Percentiles rank a stretch among this genome's conserved stretches.
These are phyloP conservation scores for Pocillopora grandis DNA, from an alignment of 92 coral and sea anemone genomes.

Conservation along the genomic window DNA sequence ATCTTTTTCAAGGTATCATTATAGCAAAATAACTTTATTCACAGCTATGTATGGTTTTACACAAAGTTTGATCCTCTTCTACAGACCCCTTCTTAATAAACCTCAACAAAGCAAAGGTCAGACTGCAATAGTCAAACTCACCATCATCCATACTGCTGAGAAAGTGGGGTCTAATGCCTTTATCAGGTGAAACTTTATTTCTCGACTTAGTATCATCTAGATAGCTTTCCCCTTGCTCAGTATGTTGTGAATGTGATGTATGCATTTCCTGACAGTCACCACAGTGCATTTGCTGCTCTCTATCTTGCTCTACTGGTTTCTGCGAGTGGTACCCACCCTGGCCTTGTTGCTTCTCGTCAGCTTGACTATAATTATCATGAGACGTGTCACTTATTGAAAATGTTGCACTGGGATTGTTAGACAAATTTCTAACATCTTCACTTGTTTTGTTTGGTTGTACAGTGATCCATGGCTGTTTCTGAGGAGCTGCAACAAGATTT, in stretches of 20 bases:
- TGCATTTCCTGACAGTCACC: neutral
- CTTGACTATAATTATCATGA: neutral
- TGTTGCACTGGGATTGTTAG: neutral
- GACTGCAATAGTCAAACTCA: neutral
- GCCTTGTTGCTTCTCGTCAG: neutral
- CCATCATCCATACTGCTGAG: constrained; percentile 42
- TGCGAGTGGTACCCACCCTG: neutral
- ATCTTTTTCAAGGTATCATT: too few species aligned
- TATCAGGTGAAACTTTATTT: neutral
- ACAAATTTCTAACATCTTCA: neutral
- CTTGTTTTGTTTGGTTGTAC: neutral
- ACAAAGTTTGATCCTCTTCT: too few species aligned
- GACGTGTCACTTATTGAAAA: neutral
- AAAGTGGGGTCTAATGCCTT: neutral
- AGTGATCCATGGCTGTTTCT: neutral
- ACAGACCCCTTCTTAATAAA: too few species aligned
- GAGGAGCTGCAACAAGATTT: neutral
- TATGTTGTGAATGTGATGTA: neutral
- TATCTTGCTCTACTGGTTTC: neutral
- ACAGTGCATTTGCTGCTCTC: neutral
- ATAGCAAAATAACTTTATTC: too few species aligned
- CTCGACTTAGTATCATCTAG: neutral
- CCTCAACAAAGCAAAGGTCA: neutral
- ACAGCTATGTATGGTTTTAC: too few species aligned
- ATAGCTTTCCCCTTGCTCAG: constrained; percentile 4